Conservation (phyloP, 2,797 vertebrate genomes). For the Hirundo rustica region DNA sequence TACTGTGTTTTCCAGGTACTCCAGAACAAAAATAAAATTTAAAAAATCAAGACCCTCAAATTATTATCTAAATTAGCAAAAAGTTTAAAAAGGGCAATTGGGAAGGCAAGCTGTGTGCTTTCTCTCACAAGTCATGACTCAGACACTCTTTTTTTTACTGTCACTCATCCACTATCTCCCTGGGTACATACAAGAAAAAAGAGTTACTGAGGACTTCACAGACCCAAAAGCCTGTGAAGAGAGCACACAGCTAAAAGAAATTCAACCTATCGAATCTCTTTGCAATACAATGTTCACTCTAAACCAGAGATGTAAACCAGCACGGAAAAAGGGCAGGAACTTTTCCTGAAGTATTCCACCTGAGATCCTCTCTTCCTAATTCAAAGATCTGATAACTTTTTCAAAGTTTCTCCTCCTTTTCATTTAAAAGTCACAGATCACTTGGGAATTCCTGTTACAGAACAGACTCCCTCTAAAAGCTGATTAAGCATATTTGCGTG, state of each 20-base stretch:
- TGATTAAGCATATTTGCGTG: constrained; percentile 25
- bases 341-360: neutral
- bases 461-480: constrained; percentile 1
- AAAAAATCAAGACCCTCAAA: neutral
- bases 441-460: neutral
- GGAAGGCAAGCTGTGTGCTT: neutral
- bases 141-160: neutral
- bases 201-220: neutral
- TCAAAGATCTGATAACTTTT: neutral
- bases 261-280: neutral
- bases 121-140: neutral
- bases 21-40: neutral
- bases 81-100: neutral
- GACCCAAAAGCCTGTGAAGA: neutral
- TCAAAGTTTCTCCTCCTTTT: neutral
- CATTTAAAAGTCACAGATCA: neutral
- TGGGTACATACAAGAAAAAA: neutral
- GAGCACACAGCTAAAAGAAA: neutral
- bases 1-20: neutral
- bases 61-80: neutral
- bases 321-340: neutral
- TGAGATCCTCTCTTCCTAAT: neutral
- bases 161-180: neutral
- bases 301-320: neutral
- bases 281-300: neutral